Percentiles rank a stretch among this genome's conserved stretches.
Conservation (phyloP, 2,113 vertebrate species). For the Osmerus mordax region DNA sequence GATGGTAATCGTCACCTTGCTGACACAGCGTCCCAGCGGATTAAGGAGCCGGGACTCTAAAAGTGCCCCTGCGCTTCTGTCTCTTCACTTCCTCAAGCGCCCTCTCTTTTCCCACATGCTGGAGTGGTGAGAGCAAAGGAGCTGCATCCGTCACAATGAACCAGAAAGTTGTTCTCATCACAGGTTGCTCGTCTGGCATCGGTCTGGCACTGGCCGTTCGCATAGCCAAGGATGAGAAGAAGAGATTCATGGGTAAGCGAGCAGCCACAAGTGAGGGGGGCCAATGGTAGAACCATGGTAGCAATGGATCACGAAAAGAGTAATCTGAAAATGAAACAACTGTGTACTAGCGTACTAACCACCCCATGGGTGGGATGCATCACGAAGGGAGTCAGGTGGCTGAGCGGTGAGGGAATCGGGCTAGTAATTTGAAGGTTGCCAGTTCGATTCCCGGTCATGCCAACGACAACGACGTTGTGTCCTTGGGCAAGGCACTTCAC, state of each 20-base stretch:
- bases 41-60: too few species aligned
- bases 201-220: constrained; percentile 79
- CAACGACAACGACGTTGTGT: too few species aligned
- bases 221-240: constrained; percentile 82
- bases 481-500: too few species aligned
- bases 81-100: constrained; percentile 14
- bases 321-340: background rate
- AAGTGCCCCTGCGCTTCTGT: constrained; percentile 14
- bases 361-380: too few species aligned
- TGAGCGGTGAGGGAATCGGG: too few species aligned
- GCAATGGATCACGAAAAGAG: too few species aligned
- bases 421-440: too few species aligned
- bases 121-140: constrained; percentile 4
- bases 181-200: constrained; percentile 85
- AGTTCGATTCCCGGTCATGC: too few species aligned
- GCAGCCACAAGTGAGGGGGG: background rate
- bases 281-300: background rate
- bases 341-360: too few species aligned
- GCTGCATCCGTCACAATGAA: constrained; percentile 54
- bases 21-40: too few species aligned
- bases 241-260: constrained; percentile 82
- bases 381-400: too few species aligned
- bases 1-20: too few species aligned
- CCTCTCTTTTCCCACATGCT: constrained; percentile 12
- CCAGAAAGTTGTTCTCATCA: constrained; percentile 82